A percentile compares a stretch with the other conserved stretches of the same genome.
phyloP scores from a whole-genome alignment of 2,113 vertebrate species.

The Acanthochromis polyacanthus region DNA sequence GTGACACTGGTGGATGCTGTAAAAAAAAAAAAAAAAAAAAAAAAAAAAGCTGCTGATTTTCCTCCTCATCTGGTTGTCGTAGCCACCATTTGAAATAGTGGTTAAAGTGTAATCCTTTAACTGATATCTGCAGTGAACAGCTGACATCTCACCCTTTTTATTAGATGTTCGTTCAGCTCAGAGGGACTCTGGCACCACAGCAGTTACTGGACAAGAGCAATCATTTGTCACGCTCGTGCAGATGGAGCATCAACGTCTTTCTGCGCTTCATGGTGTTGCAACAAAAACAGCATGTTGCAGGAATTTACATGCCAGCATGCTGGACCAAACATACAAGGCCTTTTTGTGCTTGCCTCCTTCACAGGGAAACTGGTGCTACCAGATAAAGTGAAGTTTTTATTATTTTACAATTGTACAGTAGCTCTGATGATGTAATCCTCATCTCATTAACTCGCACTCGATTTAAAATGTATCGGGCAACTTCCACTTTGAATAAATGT shows the following conservation, averaged over 20 bases:
- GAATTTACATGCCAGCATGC: conserved; percentile 13
- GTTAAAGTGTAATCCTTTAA: conserved; percentile 75
- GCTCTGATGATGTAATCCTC: not conserved
- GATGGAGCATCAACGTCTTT: conserved; percentile 34
- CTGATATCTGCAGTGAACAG: conserved; percentile 38
- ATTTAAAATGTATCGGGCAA: not conserved
- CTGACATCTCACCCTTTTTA: conserved; percentile 72
- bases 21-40: not conserved
- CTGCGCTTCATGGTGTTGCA: not conserved
- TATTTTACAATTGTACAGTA: conserved; percentile 39
- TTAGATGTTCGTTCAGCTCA: conserved; percentile 32
- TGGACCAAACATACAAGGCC: not conserved
- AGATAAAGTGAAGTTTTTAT: conserved; percentile 17
- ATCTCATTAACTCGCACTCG: not conserved
- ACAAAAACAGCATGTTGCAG: not conserved
- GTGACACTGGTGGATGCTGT: conserved; percentile 9
- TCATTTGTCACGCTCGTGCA: conserved; percentile 42
- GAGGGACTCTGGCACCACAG: conserved; percentile 53
- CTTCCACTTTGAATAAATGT: no score
- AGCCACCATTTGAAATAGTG: not conserved
- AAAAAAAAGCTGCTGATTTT: not conserved
- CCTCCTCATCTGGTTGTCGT: not conserved
- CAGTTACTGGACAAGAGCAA: conserved; percentile 60
- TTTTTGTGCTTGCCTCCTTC: not conserved
- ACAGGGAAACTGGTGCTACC: not conserved